Evolutionary conservation across 1,140 invertebrate genomes (phyloP).

Genomic region (Formica selysi): DNA sequence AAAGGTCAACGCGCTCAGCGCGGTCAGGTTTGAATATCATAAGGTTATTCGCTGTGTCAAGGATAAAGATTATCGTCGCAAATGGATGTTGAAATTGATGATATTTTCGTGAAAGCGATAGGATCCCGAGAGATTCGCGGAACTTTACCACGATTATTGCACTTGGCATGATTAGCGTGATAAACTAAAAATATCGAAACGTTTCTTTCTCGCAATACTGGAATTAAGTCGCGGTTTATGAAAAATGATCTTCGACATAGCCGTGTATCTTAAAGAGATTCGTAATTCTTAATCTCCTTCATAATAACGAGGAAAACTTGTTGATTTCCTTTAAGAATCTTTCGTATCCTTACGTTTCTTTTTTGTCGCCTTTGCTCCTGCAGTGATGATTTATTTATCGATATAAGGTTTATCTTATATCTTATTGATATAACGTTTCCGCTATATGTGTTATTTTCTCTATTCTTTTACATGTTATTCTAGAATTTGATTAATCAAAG

Average conservation of each 20-base stretch:
- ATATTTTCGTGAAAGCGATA: slow-evolving; percentile 43
- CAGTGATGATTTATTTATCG: neutral
- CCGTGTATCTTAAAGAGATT: neutral
- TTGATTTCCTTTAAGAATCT: neutral
- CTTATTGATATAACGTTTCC: neutral
- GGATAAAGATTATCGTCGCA: slow-evolving; percentile 66
- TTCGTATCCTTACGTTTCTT: neutral
- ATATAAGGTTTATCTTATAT: neutral
- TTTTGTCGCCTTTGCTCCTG: neutral
- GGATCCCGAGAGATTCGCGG: slow-evolving; percentile 6
- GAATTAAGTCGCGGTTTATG: neutral
- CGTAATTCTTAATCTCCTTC: neutral
- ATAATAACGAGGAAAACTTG: neutral
- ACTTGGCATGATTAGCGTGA: neutral
- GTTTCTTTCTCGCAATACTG: neutral
- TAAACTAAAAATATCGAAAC: neutral
- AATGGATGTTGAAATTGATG: slow-evolving; percentile 61
- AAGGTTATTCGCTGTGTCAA: slow-evolving; percentile 70
- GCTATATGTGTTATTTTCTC: neutral
- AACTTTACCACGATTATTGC: slow-evolving; percentile 8
- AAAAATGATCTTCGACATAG: slow-evolving; percentile 18
- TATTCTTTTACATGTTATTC: slow-evolving; percentile 9
- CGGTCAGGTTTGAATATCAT: slow-evolving; percentile 49
- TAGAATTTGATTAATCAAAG: slow-evolving; percentile 19
- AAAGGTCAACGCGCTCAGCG: slow-evolving; percentile 59